Base-by-base conservation (phyloP, 2,113 vertebrate species). In the Pagrus major region DNA sequence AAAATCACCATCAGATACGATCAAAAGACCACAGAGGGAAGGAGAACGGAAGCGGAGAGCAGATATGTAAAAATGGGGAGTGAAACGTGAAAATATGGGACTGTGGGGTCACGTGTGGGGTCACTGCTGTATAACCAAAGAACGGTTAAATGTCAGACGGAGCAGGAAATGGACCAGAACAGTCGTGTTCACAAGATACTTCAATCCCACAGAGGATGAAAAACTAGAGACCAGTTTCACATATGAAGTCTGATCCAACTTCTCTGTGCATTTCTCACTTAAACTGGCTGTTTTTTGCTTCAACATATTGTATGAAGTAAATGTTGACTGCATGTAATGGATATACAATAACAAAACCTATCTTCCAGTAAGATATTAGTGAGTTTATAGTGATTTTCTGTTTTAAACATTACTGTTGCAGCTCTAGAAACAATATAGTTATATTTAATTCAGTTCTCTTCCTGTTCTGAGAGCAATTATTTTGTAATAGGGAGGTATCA, bases 61-160 rank as follows among this genome's bases (percentile, higher is more conserved):
- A 69, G 44, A 78, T 56, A 27, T 51, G 10, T 10, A 25, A 35
- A 52, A 63, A 63, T 27, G 18, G 49, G 78, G 86, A 84, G 80
- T 71, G 39, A 77, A 68, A 60, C 65, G 63, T 76, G 60, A 85
- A 56, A 79, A 79, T 67, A 61, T 44, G 27, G 9, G 68, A 29
- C 49, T 29, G 9, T 39, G 31, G 12, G 51, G 54, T 81, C 51
- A 55, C 15, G 23, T 44, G 41, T 21, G 12, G n/a, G 51, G 49
- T 37, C 58, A 15, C 33, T 9, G 71, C 31, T 25, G 42, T 12
- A 27, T 33, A 31, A 56, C 39, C n/a, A 31, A 51, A 21, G 2
- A 29, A 27, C 11, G 0, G 18, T 25, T 9, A 76, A 51, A 59
- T 35, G 6, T 44, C 20, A 60, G 54, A 63, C 60, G 54, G 27